Evolutionary conservation across 2,113 vertebrate genomes (phyloP), one percentile per base, ranked within the genome.

Genomic region (Pontoporia blainvillei): DNA sequence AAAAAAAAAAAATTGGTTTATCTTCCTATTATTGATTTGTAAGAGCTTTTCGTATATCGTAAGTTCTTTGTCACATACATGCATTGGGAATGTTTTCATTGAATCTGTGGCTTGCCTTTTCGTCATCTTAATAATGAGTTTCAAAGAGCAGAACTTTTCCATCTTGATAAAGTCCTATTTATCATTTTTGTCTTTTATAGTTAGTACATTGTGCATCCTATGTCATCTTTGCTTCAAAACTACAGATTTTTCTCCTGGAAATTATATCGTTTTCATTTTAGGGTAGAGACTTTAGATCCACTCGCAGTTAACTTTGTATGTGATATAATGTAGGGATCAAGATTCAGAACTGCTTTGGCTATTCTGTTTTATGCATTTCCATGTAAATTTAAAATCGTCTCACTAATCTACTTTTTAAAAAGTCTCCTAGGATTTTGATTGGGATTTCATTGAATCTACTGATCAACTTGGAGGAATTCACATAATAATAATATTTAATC

Each of bases 351-450:
- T 75, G 31, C 18, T 67, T 88, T 92, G 12, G 8, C 34, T 49
- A 84, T 78, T 79, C 23, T 91, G 41, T 86, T 96, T 95, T 73
- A 21, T 90, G 21, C 2, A 84, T 86, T 69, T 92, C 18, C 14
- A 13, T 57, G 44, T 66, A 88, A 96, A 96, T 64, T 91, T 93
- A 79, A 54, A 93, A 54, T 61, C 54, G 52, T 95, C 31, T 92
- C 86, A 57, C 41, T 59, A 78, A 61, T 66, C 41, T 90, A 59
- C 18, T 90, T 78, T 94, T 79, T 79, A 8, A 75, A 93, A 86
- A 18, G 12, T 8, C 61, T 39, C 1, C 18, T 57, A 69, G 2
- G 25, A 59, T 81, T 94, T 78, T 57, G 7, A 61, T 8, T 82
- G n/a, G 13, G 8, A 86, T 87, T 85, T 89, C 61, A 86, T 8